Evolutionary conservation across 1,140 invertebrate species (phyloP).

Genomic region (Temnothorax nylanderi): DNA sequence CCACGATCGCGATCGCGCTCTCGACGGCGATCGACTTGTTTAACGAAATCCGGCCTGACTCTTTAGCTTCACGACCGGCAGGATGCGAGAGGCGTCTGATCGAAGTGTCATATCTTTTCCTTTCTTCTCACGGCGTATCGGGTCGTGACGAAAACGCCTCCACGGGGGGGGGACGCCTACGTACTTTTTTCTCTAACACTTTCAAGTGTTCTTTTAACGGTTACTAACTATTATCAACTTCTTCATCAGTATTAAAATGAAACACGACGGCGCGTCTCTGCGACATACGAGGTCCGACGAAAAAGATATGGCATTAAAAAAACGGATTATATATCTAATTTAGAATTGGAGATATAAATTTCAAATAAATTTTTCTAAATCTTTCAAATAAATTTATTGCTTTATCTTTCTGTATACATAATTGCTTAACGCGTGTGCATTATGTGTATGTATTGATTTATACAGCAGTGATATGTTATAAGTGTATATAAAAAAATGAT

Average conservation of each 20-base stretch:
- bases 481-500: neutral
- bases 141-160: conserved; percentile 59
- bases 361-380: neutral
- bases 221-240: conserved; percentile 8
- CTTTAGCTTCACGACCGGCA: conserved; percentile 35
- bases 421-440: neutral
- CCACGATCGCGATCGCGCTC: conserved; percentile 27
- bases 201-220: conserved; percentile 7
- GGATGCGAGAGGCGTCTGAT: conserved; percentile 54
- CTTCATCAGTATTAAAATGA: neutral
- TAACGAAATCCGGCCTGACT: neutral
- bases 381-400: neutral
- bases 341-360: neutral
- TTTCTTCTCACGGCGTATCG: conserved; percentile 42
- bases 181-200: conserved; percentile 25
- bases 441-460: neutral
- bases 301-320: neutral
- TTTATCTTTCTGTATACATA: neutral
- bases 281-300: neutral
- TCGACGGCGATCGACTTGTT: neutral
- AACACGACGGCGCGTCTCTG: neutral
- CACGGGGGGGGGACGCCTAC: conserved; percentile 53
- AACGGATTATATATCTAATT: neutral
- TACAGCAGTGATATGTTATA: neutral
- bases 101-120: conserved; percentile 48